Evolutionary conservation across 1,140 invertebrate species (phyloP).

Genomic region (Drosophila kanapiae): DNA sequence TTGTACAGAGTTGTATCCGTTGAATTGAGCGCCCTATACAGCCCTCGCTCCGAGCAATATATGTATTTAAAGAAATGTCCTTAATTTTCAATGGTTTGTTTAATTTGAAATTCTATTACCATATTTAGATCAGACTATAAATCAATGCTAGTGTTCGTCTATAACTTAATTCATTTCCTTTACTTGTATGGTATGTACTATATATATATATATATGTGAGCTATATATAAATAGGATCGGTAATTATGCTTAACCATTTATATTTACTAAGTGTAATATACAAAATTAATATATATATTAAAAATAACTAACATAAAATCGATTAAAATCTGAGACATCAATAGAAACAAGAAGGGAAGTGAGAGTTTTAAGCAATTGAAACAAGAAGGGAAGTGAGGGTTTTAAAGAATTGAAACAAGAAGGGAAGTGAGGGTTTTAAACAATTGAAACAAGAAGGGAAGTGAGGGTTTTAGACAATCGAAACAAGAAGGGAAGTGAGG

Average conservation of each 20-base stretch:
- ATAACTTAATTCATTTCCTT: slow-evolving; percentile 49
- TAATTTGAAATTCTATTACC: slow-evolving; percentile 78
- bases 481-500: slow-evolving; percentile 43
- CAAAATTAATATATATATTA: slow-evolving; percentile 32
- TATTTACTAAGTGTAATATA: slow-evolving; percentile 51
- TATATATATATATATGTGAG: slow-evolving; percentile 53
- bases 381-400: too few relatives aligned
- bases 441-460: too few relatives aligned
- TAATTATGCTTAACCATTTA: slow-evolving; percentile 65
- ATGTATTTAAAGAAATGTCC: slow-evolving; percentile 7
- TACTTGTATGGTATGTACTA: slow-evolving; percentile 45
- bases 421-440: too few relatives aligned
- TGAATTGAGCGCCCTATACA: slow-evolving; percentile 64
- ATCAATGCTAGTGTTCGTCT: slow-evolving; percentile 64
- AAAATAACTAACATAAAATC: slow-evolving; percentile 44
- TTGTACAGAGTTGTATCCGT: slow-evolving; percentile 28
- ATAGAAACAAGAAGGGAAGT: slow-evolving; percentile 34
- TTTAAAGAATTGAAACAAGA: too few relatives aligned
- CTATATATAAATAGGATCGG: slow-evolving; percentile 73
- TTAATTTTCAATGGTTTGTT: slow-evolving; percentile 51
- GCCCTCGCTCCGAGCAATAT: slow-evolving; percentile 52
- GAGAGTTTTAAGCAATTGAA: too few relatives aligned
- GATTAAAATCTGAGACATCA: slow-evolving; percentile 24
- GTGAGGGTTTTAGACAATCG: neutral
- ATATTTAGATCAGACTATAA: slow-evolving; percentile 77